Evolutionary conservation across 2,113 vertebrate species (phyloP), one percentile per base, ranked within the genome.

Genomic region (Circaetus gallicus): DNA sequence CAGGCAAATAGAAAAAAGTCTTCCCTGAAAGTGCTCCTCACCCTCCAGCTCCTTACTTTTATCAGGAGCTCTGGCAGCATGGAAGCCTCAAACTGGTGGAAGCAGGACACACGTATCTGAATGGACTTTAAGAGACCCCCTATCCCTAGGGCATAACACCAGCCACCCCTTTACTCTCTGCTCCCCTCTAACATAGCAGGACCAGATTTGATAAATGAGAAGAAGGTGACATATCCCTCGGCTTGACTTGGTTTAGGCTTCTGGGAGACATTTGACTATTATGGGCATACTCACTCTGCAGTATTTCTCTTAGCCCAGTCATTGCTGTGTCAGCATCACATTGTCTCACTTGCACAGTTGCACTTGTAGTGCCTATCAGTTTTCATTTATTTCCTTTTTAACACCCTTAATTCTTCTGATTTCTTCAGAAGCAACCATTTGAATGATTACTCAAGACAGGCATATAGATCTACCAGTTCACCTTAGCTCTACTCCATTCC

Each of bases 161-260:
- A 63, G 15, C 31, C 4, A 5, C 18, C 13, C 49, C 32, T 67
- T 85, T 26, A 9, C 28, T 73, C 14, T 65, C 38, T 59, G 13
- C 18, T 66, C 0, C 0, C 38, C 9, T 63, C 8, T 53, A 42
- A 62, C 29, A 52, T 10, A 76, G 26, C 22, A 50, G 6, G 26
- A 49, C 53, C 11, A 90, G 11, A 38, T 69, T 32, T 69, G n/a
- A n/a, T 34, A 72, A 67, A 38, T 34, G 3, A 74, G 25, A 61
- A 49, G 19, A 13, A 25, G 11, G 10, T 11, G 1, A 1, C 7
- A 31, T 47, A 63, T 34, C 5, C 5, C 15, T 74, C 2, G 0
- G 6, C 42, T 76, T 87, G 43, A 14, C 28, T 61, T 81, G 25
- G 1, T 67, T 91, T 59, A 84, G 20, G 28, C 20, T 56, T 95